Evolutionary conservation across 1,140 invertebrate species (phyloP), one percentile per base, ranked within the genome.

Genomic region (Nasonia giraulti): DNA sequence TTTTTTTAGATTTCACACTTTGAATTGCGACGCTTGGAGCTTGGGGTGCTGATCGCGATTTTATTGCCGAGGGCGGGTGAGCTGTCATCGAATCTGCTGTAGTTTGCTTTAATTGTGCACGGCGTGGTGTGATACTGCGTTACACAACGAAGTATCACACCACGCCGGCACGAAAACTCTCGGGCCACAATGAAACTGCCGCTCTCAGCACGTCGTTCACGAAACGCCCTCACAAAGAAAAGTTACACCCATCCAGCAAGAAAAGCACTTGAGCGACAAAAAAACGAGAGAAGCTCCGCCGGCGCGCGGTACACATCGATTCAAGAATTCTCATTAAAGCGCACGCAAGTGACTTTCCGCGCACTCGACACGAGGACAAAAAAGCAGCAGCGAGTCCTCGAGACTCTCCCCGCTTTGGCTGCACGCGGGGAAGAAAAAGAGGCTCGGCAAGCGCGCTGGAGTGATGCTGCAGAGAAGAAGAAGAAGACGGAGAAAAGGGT

Each of bases 311-410:
- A 79, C 17, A 50, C 75, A 75, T 80, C 68, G 31, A 75, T 84
- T 66, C 44, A 68, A 80, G 50, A 55, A 80, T 84, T 75, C 77
- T 84, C 83, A 84, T 84, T 80, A 80, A 80, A 84, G 77, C 20
- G 55, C 76, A 74, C 68, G 68, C 83, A 84, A 75, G 71, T 80
- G 76, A 79, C 76, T 84, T 80, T 73, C 77, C 83, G 44, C 66
- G 68, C 76, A 55, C 27, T 23, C 47, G 75, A 47, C 27, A 74
- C 33, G 66, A 84, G 75, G 78, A 79, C 79, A 62, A 74, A 33
- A 77, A 27, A 55, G 33, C 17, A 27, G 33, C 8, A 78, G 47
- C 20, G 76, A 79, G 47, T 73, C 37, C 73, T 82, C 50, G 71
- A 82, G 81, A 76, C 75, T n/a, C 37, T 44, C 6, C 27, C 37